Percentiles rank a stretch among this genome's conserved stretches.
Evolutionary conservation across 2,797 vertebrate genomes (phyloP).

Genomic region (Salmo trutta): DNA sequence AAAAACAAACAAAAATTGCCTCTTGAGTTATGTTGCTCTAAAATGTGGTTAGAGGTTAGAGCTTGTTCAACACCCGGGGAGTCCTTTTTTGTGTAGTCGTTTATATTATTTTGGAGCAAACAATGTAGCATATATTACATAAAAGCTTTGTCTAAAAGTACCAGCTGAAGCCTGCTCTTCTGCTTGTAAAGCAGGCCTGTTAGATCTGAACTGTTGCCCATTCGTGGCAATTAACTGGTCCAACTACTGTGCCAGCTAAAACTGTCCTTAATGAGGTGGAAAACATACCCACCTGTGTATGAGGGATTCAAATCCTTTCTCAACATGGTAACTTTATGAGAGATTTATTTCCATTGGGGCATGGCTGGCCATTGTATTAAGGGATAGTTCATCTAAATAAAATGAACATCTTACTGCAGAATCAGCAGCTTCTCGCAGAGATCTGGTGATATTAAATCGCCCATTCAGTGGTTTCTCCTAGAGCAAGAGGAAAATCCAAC

Average conservation of each 20-base stretch:
- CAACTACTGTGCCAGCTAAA: constrained; percentile 20
- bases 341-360: constrained; percentile 67
- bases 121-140: constrained; percentile 21
- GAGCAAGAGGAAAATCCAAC: constrained; percentile 65
- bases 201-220: constrained; percentile 22
- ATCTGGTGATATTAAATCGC: constrained; percentile 73
- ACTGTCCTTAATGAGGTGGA: neutral
- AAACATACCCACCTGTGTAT: neutral
- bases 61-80: constrained; percentile 45
- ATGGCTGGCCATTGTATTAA: constrained; percentile 68
- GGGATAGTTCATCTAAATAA: constrained; percentile 77
- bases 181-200: constrained; percentile 23
- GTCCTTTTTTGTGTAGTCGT: constrained; percentile 31
- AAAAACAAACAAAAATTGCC: constrained; percentile 58
- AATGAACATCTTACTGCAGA: constrained; percentile 68
- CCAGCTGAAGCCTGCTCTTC: constrained; percentile 32
- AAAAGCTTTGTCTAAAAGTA: constrained; percentile 28
- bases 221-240: constrained; percentile 48
- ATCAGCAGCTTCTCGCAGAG: constrained; percentile 70
- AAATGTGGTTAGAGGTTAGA: constrained; percentile 53
- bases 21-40: constrained; percentile 42
- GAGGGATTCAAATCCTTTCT: constrained; percentile 44
- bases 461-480: constrained; percentile 65
- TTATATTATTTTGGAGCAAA: constrained; percentile 42
- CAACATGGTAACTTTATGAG: constrained; percentile 66